A percentile compares a stretch with the other conserved stretches of the same genome.
Evolutionary conservation across 2,797 vertebrate species (phyloP).

Genomic region (Rhincodon typus): DNA sequence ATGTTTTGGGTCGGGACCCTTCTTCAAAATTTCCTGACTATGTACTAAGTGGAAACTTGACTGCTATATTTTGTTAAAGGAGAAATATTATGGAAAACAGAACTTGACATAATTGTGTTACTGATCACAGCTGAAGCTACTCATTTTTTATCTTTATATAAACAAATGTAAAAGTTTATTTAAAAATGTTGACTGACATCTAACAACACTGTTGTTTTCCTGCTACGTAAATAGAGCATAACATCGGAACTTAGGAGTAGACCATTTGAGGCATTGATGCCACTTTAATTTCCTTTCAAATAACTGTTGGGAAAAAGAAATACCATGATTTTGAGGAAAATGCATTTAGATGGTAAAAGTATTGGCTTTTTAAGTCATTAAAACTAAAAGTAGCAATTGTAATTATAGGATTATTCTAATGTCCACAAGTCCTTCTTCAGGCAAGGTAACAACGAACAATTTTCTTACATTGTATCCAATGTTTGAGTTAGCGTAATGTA

Average conservation of each 20-base stretch:
- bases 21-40: too few species aligned
- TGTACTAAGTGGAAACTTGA: neutral
- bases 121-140: neutral
- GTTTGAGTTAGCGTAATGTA: neutral
- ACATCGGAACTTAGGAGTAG: neutral
- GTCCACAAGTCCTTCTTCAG: neutral
- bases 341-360: neutral
- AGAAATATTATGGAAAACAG: neutral
- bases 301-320: neutral
- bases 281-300: constrained; percentile 1
- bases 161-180: neutral
- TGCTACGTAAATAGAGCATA: neutral
- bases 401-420: constrained; percentile 22
- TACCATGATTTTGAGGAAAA: neutral
- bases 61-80: neutral
- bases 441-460: neutral
- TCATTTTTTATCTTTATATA: neutral
- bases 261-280: neutral
- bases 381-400: constrained; percentile 12
- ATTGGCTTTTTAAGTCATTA: neutral
- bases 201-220: neutral
- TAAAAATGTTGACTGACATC: neutral
- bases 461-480: neutral
- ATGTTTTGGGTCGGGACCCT: too few species aligned
- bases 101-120: neutral